Base-by-base conservation (phyloP, 37 sponge, comb jelly and placozoan genomes). In the Bolinopsis microptera region DNA sequence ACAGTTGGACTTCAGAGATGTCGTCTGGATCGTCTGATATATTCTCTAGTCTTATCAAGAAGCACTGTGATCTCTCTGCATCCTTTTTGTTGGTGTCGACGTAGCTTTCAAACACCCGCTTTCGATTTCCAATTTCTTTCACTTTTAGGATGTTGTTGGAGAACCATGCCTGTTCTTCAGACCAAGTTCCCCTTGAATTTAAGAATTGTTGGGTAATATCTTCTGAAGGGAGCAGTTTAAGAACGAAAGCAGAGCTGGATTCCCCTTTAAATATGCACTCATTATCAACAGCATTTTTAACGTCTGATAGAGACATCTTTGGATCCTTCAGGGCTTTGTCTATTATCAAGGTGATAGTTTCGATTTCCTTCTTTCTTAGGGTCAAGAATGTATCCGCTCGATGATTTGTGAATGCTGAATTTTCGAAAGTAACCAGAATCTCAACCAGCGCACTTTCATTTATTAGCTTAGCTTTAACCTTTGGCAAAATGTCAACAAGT, bases 261-360 rank as follows among this genome's bases (percentile, higher is more conserved):
- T 86, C 90, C 9, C 90, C 90, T 5, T 86, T 86, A 38, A 86
- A 86, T 30, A 86, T 86, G 28, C 90, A 86, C 61, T 86, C 90
- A 48, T 86, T 86, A 28, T 86, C 90, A 28, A 33, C 39, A 1
- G 90, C 90, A 30, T 86, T n/a, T 8, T 13, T 26, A 24, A 33
- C 61, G 36, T 86, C 90, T 36, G 90, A 86, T 24, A 86, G 48
- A 39, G 61, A 36, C n/a, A 34, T 86, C 1, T 13, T 8, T 3
- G 40, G 90, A 24, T 86, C n/a, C 30, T 86, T 38, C 1, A 86
- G 41, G 1, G 90, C 90, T 2, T 41, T 41, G 13, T 22, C 27
- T 22, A 86, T 41, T 0, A 34, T 86, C 13, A 3, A 2, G 25
- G 24, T n/a, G 25, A 86, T 40, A 8, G 35, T 41, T 23, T 86